Evolutionary conservation across 1,140 invertebrate genomes (phyloP).

Genomic region (Lepeophtheirus salmonis): DNA sequence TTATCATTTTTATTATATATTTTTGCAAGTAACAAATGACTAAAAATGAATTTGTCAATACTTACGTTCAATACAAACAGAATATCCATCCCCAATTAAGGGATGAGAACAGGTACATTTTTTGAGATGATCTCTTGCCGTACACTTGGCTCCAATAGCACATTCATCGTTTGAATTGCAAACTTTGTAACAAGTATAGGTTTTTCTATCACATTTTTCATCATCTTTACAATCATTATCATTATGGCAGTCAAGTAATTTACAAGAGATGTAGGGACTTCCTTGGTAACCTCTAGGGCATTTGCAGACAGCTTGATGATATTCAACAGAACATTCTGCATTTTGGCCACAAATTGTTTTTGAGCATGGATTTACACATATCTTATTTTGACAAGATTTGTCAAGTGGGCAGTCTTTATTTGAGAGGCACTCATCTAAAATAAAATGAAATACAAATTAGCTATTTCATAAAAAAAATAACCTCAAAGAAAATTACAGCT

Average conservation of each 20-base stretch:
- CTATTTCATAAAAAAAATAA: slow-evolving; percentile 20
- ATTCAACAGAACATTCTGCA: neutral
- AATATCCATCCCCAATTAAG: slow-evolving; percentile 30
- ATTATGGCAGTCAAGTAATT: slow-evolving; percentile 21
- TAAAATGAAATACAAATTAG: slow-evolving; percentile 36
- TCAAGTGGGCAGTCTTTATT: slow-evolving; percentile 24
- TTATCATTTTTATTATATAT: neutral
- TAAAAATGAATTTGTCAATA: neutral
- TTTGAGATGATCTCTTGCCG: neutral
- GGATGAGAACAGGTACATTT: slow-evolving; percentile 23
- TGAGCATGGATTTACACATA: neutral
- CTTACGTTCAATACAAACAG: slow-evolving; percentile 7
- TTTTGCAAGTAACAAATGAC: neutral
- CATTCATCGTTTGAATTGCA: neutral
- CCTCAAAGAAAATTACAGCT: neutral
- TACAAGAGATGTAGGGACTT: slow-evolving; percentile 43
- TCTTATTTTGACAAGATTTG: slow-evolving; percentile 13
- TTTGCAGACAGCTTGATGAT: neutral
- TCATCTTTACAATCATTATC: slow-evolving; percentile 1
- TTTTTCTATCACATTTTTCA: slow-evolving; percentile 2
- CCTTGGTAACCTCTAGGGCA: slow-evolving; percentile 36
- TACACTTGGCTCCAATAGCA: neutral
- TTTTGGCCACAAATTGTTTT: neutral
- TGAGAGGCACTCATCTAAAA: slow-evolving; percentile 29
- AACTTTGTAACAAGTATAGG: neutral